Percentiles rank a stretch among this genome's conserved stretches.
These are phyloP conservation scores for Telenomus remus DNA, from an alignment of 1,140 invertebrate species.

Conservation along the genomic window DNA sequence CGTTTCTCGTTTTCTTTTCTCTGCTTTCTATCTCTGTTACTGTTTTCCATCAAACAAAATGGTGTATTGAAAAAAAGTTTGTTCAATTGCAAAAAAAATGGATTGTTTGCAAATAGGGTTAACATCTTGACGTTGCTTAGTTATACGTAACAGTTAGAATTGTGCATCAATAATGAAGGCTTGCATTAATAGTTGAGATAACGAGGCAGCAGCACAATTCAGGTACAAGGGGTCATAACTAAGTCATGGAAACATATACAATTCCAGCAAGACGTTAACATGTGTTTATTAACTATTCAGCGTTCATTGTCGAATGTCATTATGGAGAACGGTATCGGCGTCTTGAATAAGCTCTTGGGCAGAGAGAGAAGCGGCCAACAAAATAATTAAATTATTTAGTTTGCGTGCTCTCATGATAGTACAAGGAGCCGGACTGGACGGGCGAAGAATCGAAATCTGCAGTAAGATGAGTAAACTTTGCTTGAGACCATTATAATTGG, in stretches of 20 bases:
- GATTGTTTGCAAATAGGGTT: no score
- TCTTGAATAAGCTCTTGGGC: not conserved
- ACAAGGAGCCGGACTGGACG: constrained; percentile 11
- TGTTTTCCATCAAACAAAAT: no score
- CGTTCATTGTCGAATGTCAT: constrained; percentile 16
- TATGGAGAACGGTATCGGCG: not conserved
- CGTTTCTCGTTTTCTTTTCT: no score
- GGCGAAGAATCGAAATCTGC: constrained; percentile 23
- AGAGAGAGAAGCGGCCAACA: not conserved
- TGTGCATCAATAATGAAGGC: constrained; percentile 43
- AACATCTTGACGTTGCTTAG: no score
- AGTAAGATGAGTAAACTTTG: constrained; percentile 36
- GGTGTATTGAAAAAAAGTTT: no score
- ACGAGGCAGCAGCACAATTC: constrained; percentile 19
- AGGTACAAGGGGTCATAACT: constrained; percentile 21
- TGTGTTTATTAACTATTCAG: constrained; percentile 36
- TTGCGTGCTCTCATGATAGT: not conserved
- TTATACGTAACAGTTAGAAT: not conserved
- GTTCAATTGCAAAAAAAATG: no score
- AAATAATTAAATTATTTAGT: constrained; percentile 2
- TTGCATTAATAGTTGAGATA: constrained; percentile 34
- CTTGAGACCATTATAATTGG: constrained; percentile 48
- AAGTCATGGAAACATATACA: constrained; percentile 38
- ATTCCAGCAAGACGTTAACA: constrained; percentile 30
- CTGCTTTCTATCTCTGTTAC: no score